Conservation (phyloP, 64 coral and sea anemone species). For the Pachyseris speciosa region DNA sequence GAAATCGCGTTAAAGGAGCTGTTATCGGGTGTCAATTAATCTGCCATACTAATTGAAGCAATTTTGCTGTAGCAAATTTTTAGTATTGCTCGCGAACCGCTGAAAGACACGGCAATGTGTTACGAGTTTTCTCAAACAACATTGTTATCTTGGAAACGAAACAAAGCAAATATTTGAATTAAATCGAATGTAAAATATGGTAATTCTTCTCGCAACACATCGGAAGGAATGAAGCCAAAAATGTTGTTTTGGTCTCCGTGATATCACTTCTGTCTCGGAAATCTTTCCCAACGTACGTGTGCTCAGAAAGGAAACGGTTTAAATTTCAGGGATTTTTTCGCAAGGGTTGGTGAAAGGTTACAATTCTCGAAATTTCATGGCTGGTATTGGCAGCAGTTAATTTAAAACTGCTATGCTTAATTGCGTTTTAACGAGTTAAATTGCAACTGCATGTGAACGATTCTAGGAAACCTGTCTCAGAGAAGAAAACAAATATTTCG, state of each 20-base stretch:
- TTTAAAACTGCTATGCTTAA: too few relatives aligned
- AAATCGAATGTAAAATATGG: slow-evolving; percentile 3
- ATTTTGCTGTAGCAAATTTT: too few relatives aligned
- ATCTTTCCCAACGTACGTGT: not conserved
- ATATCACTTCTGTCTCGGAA: too few relatives aligned
- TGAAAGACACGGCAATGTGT: not conserved
- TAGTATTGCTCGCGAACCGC: not conserved
- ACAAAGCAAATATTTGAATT: not conserved
- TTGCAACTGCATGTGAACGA: too few relatives aligned
- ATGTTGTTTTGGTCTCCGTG: too few relatives aligned
- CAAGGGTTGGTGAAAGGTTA: not conserved
- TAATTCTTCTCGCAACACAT: not conserved
- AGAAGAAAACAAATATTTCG: too few relatives aligned
- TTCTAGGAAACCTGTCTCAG: too few relatives aligned
- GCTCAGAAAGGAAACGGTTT: not conserved
- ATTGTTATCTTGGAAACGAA: not conserved
- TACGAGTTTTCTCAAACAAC: not conserved
- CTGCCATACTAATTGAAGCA: too few relatives aligned
- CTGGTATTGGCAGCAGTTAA: too few relatives aligned
- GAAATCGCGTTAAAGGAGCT: not conserved
- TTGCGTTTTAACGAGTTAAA: not conserved
- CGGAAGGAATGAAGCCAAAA: not conserved
- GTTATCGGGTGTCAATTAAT: not conserved
- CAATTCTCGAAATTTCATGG: not conserved
- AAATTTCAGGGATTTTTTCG: not conserved